phyloP scores from a whole-genome alignment of 1,140 invertebrate species.

The Plodia interpunctella region DNA sequence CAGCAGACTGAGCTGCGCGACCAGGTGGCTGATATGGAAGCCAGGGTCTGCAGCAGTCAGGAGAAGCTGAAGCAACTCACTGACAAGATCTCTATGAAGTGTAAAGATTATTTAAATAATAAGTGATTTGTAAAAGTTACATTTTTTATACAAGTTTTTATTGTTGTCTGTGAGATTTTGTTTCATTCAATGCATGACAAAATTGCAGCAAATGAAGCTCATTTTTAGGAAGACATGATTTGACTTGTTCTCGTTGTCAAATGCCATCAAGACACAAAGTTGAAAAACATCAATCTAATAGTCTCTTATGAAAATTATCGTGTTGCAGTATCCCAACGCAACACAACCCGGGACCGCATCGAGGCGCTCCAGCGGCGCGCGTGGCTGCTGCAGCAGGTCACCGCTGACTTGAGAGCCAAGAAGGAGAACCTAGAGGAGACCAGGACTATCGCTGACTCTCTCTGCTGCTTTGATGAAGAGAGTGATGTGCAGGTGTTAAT shows the following conservation, averaged over 20 bases:
- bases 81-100: constrained; percentile 47
- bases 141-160: too few species aligned
- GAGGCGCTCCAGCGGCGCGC: constrained; percentile 39
- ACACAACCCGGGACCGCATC: constrained; percentile 20
- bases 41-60: constrained; percentile 24
- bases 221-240: too few species aligned
- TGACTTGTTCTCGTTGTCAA: too few species aligned
- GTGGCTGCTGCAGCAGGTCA: constrained; percentile 42
- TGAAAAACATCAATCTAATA: too few species aligned
- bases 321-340: constrained; percentile 46
- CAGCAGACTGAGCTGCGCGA: constrained; percentile 37
- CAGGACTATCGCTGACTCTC: constrained; percentile 37
- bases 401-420: constrained; percentile 37
- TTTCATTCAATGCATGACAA: too few species aligned
- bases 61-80: constrained; percentile 36
- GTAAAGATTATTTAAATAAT: constrained; percentile 26
- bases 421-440: constrained; percentile 45
- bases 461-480: constrained; percentile 29
- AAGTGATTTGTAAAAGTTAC: too few species aligned
- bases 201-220: too few species aligned
- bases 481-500: constrained; percentile 38
- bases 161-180: too few species aligned
- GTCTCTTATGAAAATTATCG: too few species aligned
- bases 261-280: too few species aligned
- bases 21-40: constrained; percentile 38